Conservation (phyloP, 2,888 invertebrate genomes). For the Synanthedon tipuliformis region DNA sequence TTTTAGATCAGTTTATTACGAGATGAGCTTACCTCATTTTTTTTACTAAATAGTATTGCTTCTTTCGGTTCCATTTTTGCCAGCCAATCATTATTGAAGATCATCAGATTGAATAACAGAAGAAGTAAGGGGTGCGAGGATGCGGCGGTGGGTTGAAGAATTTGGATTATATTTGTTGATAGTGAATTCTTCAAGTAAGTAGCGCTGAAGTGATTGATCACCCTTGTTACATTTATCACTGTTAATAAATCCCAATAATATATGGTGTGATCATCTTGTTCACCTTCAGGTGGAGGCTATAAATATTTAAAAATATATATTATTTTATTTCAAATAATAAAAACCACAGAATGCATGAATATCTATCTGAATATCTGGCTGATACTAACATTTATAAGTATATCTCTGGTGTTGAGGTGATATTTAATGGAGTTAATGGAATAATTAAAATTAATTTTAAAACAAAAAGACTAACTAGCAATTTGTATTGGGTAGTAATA, state of each 20-base stretch:
- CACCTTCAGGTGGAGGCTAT: slow-evolving; percentile 38
- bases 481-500: too few species aligned
- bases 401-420: too few species aligned
- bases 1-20: too few species aligned
- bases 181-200: slow-evolving; percentile 22
- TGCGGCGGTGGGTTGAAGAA: slow-evolving; percentile 36
- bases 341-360: too few species aligned
- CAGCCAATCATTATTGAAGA: slow-evolving; percentile 35
- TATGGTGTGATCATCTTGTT: slow-evolving; percentile 31
- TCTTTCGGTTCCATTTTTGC: slow-evolving; percentile 38
- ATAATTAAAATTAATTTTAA: too few species aligned
- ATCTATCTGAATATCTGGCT: too few species aligned
- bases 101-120: slow-evolving; percentile 37
- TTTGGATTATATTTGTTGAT: slow-evolving; percentile 27
- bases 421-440: too few species aligned
- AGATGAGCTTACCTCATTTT: slow-evolving; percentile 18
- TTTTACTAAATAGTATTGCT: slow-evolving; percentile 32
- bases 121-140: slow-evolving; percentile 36
- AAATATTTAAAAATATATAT: slow-evolving; percentile 1
- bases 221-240: slow-evolving; percentile 45
- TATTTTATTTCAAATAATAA: too few species aligned
- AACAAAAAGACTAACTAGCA: too few species aligned
- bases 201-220: slow-evolving; percentile 36
- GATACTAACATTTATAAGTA: too few species aligned
- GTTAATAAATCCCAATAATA: slow-evolving; percentile 55